Evolutionary conservation across 2,797 vertebrate species (phyloP).

Genomic region (Mormyrops boulengeri): DNA sequence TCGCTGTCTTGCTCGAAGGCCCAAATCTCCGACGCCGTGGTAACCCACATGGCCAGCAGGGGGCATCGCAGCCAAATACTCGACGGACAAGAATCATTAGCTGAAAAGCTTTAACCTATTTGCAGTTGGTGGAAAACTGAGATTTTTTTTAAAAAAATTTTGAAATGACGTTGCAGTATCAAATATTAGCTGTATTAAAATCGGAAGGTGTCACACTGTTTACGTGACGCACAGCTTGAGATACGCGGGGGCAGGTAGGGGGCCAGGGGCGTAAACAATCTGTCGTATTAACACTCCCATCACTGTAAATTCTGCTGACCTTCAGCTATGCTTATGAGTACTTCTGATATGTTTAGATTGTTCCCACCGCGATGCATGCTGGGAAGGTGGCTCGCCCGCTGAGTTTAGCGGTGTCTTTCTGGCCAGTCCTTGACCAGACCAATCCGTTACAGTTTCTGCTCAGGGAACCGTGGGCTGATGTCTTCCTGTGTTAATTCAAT

Average conservation of each 20-base stretch:
- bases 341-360: not conserved
- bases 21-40: not conserved
- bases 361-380: not conserved
- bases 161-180: not conserved
- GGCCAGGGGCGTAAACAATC: not conserved
- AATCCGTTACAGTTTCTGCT: not conserved
- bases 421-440: not conserved
- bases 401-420: not conserved
- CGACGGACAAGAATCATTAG: not conserved
- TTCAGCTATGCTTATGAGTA: not conserved
- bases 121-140: not conserved
- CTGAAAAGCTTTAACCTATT: not conserved
- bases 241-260: not conserved
- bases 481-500: not conserved
- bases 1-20: not conserved
- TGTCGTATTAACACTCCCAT: not conserved
- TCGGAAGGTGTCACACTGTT: not conserved
- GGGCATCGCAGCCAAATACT: not conserved
- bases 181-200: not conserved
- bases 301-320: not conserved
- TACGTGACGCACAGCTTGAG: not conserved
- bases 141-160: not conserved
- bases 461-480: not conserved
- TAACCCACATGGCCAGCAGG: not conserved
- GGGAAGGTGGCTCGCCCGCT: not conserved